Evolutionary conservation across 1,140 invertebrate species (phyloP).

Genomic region (Sycophaga agraensis): DNA sequence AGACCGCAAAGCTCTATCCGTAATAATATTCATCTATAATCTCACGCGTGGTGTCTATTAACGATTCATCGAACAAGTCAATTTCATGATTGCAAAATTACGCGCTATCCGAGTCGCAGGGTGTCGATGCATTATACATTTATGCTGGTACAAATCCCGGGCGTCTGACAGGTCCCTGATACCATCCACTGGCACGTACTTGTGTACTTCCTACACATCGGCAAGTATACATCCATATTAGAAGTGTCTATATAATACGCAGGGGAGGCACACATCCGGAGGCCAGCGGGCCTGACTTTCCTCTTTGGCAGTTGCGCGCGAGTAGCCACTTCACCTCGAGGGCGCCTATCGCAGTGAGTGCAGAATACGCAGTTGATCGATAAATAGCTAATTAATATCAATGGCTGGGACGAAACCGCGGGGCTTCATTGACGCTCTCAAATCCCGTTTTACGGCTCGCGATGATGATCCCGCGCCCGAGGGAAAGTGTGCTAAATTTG

Average conservation of each 20-base stretch:
- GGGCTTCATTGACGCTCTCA: conserved; percentile 10
- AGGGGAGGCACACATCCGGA: too few relatives aligned
- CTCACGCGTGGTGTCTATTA: too few relatives aligned
- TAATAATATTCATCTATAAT: too few relatives aligned
- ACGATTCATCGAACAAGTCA: too few relatives aligned
- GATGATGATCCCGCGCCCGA: too few relatives aligned
- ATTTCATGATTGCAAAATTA: too few relatives aligned
- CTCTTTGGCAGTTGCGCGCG: not conserved
- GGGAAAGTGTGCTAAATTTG: conserved; percentile 7
- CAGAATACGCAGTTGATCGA: conserved; percentile 9
- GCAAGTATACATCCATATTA: too few relatives aligned
- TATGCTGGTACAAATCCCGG: not conserved
- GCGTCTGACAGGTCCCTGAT: conserved; percentile 17
- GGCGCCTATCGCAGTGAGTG: not conserved
- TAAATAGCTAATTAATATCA: conserved; percentile 24
- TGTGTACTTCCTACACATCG: too few relatives aligned
- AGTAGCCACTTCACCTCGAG: not conserved
- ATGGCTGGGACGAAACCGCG: not conserved
- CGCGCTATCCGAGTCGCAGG: too few relatives aligned
- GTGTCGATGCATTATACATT: too few relatives aligned
- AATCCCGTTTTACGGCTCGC: not conserved
- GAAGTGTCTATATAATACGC: too few relatives aligned
- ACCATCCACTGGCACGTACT: conserved; percentile 16
- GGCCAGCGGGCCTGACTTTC: not conserved
- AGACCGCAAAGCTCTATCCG: too few relatives aligned